Percentiles rank a stretch among this genome's conserved stretches.
Evolutionary conservation across 2,888 invertebrate genomes (phyloP).

Genomic region (Rhopalosiphum nymphaeae): DNA sequence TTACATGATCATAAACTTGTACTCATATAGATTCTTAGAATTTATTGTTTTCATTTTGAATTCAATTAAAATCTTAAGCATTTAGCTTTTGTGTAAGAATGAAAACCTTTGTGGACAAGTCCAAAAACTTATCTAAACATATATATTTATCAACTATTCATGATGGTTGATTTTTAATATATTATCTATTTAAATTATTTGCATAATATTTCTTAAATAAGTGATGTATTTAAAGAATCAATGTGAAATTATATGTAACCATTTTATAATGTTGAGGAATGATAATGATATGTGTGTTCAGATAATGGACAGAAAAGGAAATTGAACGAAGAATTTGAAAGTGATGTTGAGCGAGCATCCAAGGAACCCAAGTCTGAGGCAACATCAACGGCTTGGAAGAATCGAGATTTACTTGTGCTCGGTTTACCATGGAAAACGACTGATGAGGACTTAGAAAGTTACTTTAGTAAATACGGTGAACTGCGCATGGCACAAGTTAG

Average conservation of each 20-base stretch:
- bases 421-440: constrained; percentile 98
- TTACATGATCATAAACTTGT: not conserved
- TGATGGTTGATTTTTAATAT: not conserved
- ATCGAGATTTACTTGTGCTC: constrained; percentile 97
- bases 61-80: not conserved
- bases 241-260: constrained; percentile 53
- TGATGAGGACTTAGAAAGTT: constrained; percentile 93
- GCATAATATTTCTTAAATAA: constrained; percentile 35
- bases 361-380: constrained; percentile 90
- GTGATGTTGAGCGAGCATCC: constrained; percentile 82
- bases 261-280: constrained; percentile 66
- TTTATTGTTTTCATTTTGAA: not conserved
- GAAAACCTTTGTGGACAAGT: not conserved
- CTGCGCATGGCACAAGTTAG: constrained; percentile 83
- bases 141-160: not conserved
- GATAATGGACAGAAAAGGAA: constrained; percentile 90
- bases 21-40: not conserved
- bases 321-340: constrained; percentile 94
- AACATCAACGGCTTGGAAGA: constrained; percentile 90
- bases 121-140: not conserved
- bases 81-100: constrained; percentile 15
- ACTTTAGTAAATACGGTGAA: constrained; percentile 98
- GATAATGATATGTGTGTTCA: constrained; percentile 69
- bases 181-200: constrained; percentile 18
- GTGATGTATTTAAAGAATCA: constrained; percentile 56